A percentile compares a stretch with the other conserved stretches of the same genome.
Conservation (phyloP, 35 echinoderm and acorn worm genomes). For the Lytechinus variegatus region DNA sequence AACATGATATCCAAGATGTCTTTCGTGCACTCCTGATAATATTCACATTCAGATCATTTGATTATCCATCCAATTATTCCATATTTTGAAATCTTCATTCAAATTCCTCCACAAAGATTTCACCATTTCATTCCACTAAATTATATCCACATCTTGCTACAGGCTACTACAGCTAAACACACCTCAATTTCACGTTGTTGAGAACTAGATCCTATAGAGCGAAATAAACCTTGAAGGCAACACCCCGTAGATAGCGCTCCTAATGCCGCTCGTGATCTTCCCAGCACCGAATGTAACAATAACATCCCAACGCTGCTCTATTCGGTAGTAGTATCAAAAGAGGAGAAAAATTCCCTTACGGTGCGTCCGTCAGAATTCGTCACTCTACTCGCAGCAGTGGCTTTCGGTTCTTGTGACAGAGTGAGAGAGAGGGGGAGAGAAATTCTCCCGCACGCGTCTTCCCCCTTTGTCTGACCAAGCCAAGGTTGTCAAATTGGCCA, state of each 20-base stretch:
- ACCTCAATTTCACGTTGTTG: neutral
- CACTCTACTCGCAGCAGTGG: neutral
- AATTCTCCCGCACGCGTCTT: neutral
- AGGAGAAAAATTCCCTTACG: conserved; percentile 26
- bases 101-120: neutral
- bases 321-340: neutral
- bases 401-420: neutral
- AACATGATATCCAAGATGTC: neutral
- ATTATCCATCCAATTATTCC: neutral
- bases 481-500: conserved; percentile 14
- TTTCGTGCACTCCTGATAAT: neutral
- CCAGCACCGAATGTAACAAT: conserved; percentile 10
- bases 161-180: neutral
- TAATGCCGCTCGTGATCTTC: neutral
- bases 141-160: neutral
- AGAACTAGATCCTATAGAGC: neutral
- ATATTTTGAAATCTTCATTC: neutral
- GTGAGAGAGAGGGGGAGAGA: neutral
- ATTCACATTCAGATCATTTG: neutral
- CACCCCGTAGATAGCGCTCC: neutral
- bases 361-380: conserved; percentile 34
- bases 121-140: neutral
- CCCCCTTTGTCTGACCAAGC: neutral
- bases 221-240: neutral
- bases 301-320: conserved; percentile 5